Conservation (phyloP, 2,888 invertebrate genomes). For the Ophion costatus region DNA sequence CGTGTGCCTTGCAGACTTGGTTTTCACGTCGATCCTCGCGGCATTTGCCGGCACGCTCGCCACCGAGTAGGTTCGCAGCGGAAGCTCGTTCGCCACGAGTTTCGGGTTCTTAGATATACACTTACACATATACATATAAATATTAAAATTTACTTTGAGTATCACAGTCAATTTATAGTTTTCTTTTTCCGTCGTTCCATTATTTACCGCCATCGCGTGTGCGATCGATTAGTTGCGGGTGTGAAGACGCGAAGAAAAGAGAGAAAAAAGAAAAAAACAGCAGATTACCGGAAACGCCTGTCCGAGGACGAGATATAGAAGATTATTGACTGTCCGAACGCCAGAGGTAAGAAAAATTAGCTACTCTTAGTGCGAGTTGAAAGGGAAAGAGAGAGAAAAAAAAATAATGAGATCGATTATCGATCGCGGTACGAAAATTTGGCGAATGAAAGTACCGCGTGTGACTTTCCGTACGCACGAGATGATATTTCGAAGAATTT, state of each 20-base stretch:
- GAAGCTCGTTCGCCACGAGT: conserved; percentile 28
- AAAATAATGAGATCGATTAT: too few species aligned
- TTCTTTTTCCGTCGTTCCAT: neutral
- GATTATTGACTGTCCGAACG: neutral
- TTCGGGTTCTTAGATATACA: neutral
- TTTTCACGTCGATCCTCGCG: conserved; percentile 34
- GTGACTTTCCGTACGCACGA: too few species aligned
- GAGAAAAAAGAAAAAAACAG: neutral
- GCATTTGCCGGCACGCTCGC: conserved; percentile 64
- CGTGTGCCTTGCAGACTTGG: conserved; percentile 23
- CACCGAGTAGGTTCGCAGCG: conserved; percentile 43
- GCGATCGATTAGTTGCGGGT: neutral
- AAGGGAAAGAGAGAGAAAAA: neutral
- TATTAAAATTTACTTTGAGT: neutral
- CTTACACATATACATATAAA: neutral
- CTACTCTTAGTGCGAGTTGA: neutral
- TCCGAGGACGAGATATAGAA: neutral
- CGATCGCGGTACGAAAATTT: too few species aligned
- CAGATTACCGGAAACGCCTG: neutral
- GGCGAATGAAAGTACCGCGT: too few species aligned
- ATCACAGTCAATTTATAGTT: neutral
- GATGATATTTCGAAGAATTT: too few species aligned
- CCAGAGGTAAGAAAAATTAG: neutral
- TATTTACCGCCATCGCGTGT: neutral
- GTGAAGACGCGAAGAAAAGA: neutral